Conservation (phyloP, 1,140 invertebrate genomes). For the Apis florea region DNA sequence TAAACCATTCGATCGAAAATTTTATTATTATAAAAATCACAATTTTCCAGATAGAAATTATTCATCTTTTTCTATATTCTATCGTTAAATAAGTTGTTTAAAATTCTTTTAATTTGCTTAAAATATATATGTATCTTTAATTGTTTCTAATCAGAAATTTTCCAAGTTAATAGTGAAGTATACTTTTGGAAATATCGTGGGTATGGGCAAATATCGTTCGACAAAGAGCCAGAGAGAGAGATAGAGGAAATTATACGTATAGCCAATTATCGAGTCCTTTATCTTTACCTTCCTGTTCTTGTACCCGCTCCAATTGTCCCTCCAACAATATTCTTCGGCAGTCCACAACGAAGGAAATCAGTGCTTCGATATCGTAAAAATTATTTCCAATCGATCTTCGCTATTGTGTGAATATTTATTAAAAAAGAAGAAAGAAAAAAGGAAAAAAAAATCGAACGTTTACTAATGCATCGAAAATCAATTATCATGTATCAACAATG, state of each 20-base stretch:
- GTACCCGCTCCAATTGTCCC: constrained; percentile 3
- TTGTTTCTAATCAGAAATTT: neutral
- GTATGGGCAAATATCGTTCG: neutral
- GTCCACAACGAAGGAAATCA: constrained; percentile 26
- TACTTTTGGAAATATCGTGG: neutral
- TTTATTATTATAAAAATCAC: no score
- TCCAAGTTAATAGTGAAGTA: neutral
- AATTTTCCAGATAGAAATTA: no score
- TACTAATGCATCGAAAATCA: neutral
- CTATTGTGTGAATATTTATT: neutral
- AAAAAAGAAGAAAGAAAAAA: neutral
- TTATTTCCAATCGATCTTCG: neutral
- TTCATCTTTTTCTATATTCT: no score
- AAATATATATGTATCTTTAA: no score
- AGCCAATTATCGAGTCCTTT: constrained; percentile 36
- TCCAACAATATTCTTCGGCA: neutral
- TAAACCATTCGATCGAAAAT: no score
- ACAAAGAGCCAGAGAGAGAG: neutral
- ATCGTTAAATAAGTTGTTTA: no score
- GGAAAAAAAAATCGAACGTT: neutral
- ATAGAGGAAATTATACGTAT: neutral
- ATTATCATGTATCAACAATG: no score
- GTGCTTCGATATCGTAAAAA: neutral
- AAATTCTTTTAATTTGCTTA: no score
- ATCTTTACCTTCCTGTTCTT: constrained; percentile 22